Evolutionary conservation across 2,113 vertebrate species (phyloP).

Genomic region (Grammomys dolichurus): DNA sequence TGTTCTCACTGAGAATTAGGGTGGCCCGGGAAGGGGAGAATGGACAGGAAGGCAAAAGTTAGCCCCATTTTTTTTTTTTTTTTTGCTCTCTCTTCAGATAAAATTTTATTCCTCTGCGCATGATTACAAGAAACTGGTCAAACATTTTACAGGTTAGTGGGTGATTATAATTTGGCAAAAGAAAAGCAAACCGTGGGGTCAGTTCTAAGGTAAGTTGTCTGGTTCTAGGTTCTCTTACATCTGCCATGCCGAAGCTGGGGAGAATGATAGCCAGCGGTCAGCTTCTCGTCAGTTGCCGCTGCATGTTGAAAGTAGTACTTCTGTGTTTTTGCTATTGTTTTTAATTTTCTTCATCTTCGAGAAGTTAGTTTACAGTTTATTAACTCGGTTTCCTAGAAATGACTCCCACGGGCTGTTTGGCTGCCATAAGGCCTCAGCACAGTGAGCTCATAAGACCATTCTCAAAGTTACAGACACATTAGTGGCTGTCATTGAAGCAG

Average conservation of each 20-base stretch:
- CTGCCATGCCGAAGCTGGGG: conserved; percentile 55
- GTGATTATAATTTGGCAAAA: conserved; percentile 3
- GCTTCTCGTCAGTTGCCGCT: conserved; percentile 67
- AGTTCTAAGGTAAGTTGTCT: background rate
- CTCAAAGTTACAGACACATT: conserved; percentile 82
- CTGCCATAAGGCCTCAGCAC: conserved; percentile 81
- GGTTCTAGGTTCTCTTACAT: conserved; percentile 30
- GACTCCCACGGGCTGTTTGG: conserved; percentile 82
- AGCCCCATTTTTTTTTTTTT: conserved; percentile 54
- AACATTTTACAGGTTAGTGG: conserved; percentile 53
- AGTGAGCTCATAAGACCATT: conserved; percentile 84
- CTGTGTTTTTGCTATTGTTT: conserved; percentile 56
- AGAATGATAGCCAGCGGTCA: conserved; percentile 62
- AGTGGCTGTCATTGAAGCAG: conserved; percentile 84
- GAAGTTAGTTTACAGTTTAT: conserved; percentile 87
- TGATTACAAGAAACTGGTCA: conserved; percentile 70
- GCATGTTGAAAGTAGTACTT: conserved; percentile 81
- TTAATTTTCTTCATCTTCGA: conserved; percentile 61
- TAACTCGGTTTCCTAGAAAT: conserved; percentile 86
- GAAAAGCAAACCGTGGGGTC: conserved; percentile 56
- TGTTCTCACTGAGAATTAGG: background rate
- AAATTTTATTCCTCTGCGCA: conserved; percentile 50
- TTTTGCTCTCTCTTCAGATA: conserved; percentile 68
- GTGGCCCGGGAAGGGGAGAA: background rate
- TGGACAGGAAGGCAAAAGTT: conserved; percentile 34